A percentile compares a stretch with the other conserved stretches of the same genome.
phyloP scores from a whole-genome alignment of 1,140 invertebrate species.

The Danaus melanippus region DNA sequence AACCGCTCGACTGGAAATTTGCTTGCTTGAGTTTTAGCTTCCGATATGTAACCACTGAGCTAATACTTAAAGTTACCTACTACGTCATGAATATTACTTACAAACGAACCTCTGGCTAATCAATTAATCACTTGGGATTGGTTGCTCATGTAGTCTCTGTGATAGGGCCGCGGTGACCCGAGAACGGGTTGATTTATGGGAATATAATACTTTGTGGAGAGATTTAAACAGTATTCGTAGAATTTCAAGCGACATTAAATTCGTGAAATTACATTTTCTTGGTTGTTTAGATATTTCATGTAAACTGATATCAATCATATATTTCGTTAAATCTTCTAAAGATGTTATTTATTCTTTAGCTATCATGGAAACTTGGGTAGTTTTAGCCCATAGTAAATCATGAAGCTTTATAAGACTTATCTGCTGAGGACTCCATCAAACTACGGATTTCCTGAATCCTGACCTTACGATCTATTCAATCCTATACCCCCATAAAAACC shows the following conservation, averaged over 20 bases:
- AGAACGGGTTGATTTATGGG: slow-evolving; percentile 62
- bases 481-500: slow-evolving; percentile 26
- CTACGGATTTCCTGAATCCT: slow-evolving; percentile 33
- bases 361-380: slow-evolving; percentile 16
- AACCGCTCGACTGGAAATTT: slow-evolving; percentile 19
- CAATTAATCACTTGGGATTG: slow-evolving; percentile 66
- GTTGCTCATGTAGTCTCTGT: slow-evolving; percentile 43
- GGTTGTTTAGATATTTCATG: too few relatives aligned
- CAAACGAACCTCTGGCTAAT: slow-evolving; percentile 56
- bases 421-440: slow-evolving; percentile 29
- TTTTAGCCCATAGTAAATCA: slow-evolving; percentile 28
- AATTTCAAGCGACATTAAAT: too few relatives aligned
- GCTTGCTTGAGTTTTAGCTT: slow-evolving; percentile 30
- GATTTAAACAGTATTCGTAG: slow-evolving; percentile 17
- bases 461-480: slow-evolving; percentile 30
- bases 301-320: too few relatives aligned
- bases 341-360: too few relatives aligned
- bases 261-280: too few relatives aligned
- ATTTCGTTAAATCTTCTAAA: too few relatives aligned
- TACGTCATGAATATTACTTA: slow-evolving; percentile 65
- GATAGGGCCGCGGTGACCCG: slow-evolving; percentile 46
- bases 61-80: slow-evolving; percentile 31
- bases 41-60: slow-evolving; percentile 20
- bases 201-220: slow-evolving; percentile 58
- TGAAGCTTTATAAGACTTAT: slow-evolving; percentile 27